These are phyloP conservation scores for Lethocerus indicus DNA, from an alignment of 1,140 invertebrate genomes.

Conservation along the genomic window DNA sequence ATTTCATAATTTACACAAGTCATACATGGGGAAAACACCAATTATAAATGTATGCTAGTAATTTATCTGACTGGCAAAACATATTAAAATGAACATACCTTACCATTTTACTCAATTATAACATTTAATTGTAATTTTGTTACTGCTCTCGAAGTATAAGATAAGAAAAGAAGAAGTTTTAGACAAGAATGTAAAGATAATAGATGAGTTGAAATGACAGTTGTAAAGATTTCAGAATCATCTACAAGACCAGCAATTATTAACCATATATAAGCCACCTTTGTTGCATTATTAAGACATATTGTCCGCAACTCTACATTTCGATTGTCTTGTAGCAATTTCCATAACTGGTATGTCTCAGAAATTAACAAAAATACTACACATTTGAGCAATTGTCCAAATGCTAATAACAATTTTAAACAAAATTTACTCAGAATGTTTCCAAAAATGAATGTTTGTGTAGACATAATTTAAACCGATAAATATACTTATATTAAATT, in stretches of 20 bases:
- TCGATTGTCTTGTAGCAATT: conserved; percentile 15
- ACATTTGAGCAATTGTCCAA: conserved; percentile 4
- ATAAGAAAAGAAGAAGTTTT: too few species aligned
- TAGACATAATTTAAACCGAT: neutral
- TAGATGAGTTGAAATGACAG: too few species aligned
- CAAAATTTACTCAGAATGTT: neutral
- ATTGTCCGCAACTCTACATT: conserved; percentile 10
- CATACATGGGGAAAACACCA: too few species aligned
- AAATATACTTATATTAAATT: neutral
- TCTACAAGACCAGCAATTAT: conserved; percentile 3
- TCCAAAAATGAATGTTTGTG: neutral
- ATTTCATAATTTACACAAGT: too few species aligned
- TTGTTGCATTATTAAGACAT: conserved; percentile 9
- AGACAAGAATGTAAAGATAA: too few species aligned
- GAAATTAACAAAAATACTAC: conserved; percentile 2
- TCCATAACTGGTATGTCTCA: conserved; percentile 7
- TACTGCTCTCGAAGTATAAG: too few species aligned
- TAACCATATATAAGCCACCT: neutral
- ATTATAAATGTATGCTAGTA: too few species aligned
- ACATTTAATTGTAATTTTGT: too few species aligned
- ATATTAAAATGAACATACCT: too few species aligned
- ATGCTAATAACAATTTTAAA: neutral
- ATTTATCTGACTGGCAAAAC: too few species aligned
- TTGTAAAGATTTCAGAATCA: neutral
- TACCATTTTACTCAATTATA: too few species aligned